Evolutionary conservation across 2,113 vertebrate genomes (phyloP).

Genomic region (Anhinga anhinga): DNA sequence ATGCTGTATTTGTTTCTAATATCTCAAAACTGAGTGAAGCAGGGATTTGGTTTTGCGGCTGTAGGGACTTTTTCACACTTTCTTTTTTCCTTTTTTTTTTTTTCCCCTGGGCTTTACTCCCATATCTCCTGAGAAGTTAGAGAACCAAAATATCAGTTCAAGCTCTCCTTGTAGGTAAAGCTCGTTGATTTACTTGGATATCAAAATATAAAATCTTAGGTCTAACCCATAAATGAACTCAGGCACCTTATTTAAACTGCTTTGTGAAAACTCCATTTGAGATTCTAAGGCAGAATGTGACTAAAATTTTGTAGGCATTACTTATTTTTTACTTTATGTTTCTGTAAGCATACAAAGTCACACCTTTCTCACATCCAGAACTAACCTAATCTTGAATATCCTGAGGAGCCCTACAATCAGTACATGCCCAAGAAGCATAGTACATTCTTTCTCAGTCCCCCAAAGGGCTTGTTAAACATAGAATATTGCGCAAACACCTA

Average conservation of each 20-base stretch:
- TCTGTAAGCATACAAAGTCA: background rate
- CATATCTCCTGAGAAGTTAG: background rate
- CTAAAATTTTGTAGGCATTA: background rate
- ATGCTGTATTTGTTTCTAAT: background rate
- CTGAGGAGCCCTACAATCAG: background rate
- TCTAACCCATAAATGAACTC: background rate
- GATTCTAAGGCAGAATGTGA: background rate
- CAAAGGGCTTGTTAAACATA: background rate
- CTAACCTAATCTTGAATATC: background rate
- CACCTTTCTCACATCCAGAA: background rate
- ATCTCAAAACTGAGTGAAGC: background rate
- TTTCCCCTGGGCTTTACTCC: rapidly evolving
- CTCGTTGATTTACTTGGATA: background rate
- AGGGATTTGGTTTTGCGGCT: background rate
- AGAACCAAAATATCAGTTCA: background rate
- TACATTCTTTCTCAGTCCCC: background rate
- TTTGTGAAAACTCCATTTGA: background rate
- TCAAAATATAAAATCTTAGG: background rate
- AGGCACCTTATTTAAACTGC: background rate
- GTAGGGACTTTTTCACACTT: background rate
- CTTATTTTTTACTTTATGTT: background rate
- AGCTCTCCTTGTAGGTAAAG: background rate
- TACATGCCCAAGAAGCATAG: background rate
- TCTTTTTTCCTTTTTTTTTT: background rate
- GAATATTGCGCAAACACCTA: background rate